Evolutionary conservation across 2,113 vertebrate species (phyloP), one percentile per base, ranked within the genome.

Genomic region (Recurvirostra avosetta): DNA sequence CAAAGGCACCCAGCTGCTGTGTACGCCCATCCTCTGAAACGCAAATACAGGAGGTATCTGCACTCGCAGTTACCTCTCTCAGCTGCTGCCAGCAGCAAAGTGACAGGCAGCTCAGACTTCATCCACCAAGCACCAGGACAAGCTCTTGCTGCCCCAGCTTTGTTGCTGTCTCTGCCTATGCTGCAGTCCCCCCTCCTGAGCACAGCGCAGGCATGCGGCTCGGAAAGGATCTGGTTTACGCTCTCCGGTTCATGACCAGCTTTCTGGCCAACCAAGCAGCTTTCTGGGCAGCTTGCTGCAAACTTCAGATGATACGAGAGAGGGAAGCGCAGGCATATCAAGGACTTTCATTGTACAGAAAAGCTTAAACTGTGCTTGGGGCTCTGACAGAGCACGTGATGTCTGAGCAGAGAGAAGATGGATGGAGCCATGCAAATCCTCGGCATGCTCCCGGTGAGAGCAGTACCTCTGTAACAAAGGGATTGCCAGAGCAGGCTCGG

Each of bases 161-260:
- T 41, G 66, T 7, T 15, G 56, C 40, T 14, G 53, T 20, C 38
- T 2, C 63, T 14, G 20, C 45, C 15, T 3, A 2, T 10, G 15
- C 74, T 45, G 34, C 58, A 16, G 4, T 19, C n/a, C 29, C n/a
- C 9, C 2, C 40, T 55, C 18, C 49, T 0, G 30, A 16, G 67
- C 1, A n/a, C 40, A 5, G 71, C 8, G 8, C 1, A 21, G 29
- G 47, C 61, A 19, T 2, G 12, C 2, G 5, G 7, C 25, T 36
- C 0, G 7, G 14, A 9, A 4, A 32, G 36, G 30, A 8, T 18
- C 36, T 27, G 53, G 8, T 29, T 26, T 15, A 45, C 0, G 8
- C 34, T 53, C 55, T 8, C 25, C 6, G 6, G 56, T 15, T 62
- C 40, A 27, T 0, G 0, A 15, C 12, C 55, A 19, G 34, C 47